Evolutionary conservation across 2,797 vertebrate species (phyloP), one percentile per base, ranked within the genome.

Genomic region (Oryzias dopingdopingensis): DNA sequence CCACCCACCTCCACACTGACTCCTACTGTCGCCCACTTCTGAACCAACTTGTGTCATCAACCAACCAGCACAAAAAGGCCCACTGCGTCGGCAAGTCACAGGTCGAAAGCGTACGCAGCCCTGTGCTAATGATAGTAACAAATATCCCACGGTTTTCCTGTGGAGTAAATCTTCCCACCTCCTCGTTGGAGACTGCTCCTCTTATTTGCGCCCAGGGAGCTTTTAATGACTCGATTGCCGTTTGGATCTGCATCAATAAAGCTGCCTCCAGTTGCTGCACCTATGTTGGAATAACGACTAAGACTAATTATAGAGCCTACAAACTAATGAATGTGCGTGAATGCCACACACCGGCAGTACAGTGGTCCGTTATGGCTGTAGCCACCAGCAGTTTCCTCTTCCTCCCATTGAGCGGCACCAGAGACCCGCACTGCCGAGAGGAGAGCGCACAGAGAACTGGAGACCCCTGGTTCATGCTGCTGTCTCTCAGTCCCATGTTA

Each of bases 321-420:
- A 49, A 20, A 46, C 15, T 72, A 20, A 51, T 80, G 73, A 81
- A 79, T 59, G 66, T 26, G 62, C 44, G 52, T 45, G 46, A 45
- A 44, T 56, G 56, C 15, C 47, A 23, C 48, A 32, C 46, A 4
- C 43, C 37, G 50, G 51, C 58, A 20, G 14, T 24, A 48, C 67
- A 76, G 77, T 71, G 68, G 72, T 66, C 72, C 37, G 59, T 59
- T 56, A 64, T 52, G 65, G 82, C 53, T 46, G 80, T 75, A 80
- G 83, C 82, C 86, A 83, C 78, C 73, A 90, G 94, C 85, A 95
- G 89, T 96, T 91, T 87, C 95, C 86, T 51, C 16, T 40, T 87
- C 85, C 74, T 92, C 93, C 95, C 96, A 91, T 95, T 74, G 93
- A 92, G 96, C 93, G 96, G 96, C 96, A 96, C 94, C 89, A 96